Evolutionary conservation across 2,113 vertebrate genomes (phyloP), one percentile per base, ranked within the genome.

Genomic region (Anolis carolinensis): DNA sequence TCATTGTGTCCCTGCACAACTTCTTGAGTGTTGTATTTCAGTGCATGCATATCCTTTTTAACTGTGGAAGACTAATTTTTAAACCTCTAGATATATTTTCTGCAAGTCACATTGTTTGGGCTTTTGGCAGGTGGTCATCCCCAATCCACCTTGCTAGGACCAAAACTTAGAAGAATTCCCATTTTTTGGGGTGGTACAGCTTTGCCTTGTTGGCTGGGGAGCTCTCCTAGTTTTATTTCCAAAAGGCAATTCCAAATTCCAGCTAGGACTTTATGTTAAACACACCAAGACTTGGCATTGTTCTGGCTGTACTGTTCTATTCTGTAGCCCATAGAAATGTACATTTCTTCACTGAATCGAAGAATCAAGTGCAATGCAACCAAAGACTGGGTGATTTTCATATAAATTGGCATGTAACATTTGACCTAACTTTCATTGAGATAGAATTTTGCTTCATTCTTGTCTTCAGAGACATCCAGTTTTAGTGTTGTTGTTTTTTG

Each of bases 1-100:
- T 99, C 95, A 96, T 99, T 0, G 98, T 99, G 44, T 99, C 99
- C 1, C 96, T 99, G 90, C 98, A 99, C 95, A 99, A 99, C 96
- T 99, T 99, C 92, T 96, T 99, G 90, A 99, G 98, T 0, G 98
- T 99, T 75, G 96, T 99, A 25, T 99, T 99, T 95, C 98, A 98
- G 96, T 99, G 98, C 89, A 98, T 99, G 98, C 99, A 99, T 99
- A 99, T 99, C 98, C 98, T 98, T 96, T 89, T 79, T 62, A 67
- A 21, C 18, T 18, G 14, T 32, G 80, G 23, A 70, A 72, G 27
- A 76, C 23, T 72, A 3, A 34, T 76, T 1, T 44, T 34, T 62
- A n/a, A 34, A 18, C 39, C 44, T 59, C 18, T 18, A 13, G 21
- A 23, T n/a, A n/a, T 34, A 27, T 79, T 52, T 59, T n/a, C 65